Conservation (phyloP, 2,113 vertebrate species). For the Glareola pratincola region DNA sequence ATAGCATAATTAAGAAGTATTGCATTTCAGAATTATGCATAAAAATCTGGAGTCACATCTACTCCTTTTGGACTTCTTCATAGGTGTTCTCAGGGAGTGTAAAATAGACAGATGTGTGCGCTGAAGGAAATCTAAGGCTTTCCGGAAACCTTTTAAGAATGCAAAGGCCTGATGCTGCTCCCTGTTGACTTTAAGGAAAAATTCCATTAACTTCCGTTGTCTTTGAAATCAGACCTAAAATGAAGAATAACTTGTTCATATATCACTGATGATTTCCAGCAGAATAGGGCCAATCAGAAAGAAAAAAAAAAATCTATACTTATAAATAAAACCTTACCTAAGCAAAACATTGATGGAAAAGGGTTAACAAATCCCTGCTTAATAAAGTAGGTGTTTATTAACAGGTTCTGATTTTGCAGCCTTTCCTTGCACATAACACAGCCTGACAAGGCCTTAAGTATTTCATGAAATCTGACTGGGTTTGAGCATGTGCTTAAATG, state of each 20-base stretch:
- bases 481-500: background rate
- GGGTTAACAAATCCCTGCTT: background rate
- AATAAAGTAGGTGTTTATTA: background rate
- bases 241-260: background rate
- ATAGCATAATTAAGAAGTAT: background rate
- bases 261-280: background rate
- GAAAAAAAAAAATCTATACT: background rate
- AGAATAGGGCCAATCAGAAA: background rate
- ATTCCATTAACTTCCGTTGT: background rate
- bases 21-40: background rate
- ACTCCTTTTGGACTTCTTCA: background rate
- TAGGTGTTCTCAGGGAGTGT: background rate
- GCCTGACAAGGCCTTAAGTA: background rate
- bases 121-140: background rate
- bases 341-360: background rate
- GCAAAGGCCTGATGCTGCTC: background rate
- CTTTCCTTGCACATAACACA: background rate
- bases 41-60: background rate
- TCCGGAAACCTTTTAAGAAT: background rate
- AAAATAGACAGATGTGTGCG: background rate
- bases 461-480: background rate
- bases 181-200: background rate
- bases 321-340: background rate
- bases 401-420: background rate
- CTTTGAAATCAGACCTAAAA: background rate